Evolutionary conservation across 2,797 vertebrate species (phyloP), one percentile per base, ranked within the genome.

Genomic region (Ciconia nigra): DNA sequence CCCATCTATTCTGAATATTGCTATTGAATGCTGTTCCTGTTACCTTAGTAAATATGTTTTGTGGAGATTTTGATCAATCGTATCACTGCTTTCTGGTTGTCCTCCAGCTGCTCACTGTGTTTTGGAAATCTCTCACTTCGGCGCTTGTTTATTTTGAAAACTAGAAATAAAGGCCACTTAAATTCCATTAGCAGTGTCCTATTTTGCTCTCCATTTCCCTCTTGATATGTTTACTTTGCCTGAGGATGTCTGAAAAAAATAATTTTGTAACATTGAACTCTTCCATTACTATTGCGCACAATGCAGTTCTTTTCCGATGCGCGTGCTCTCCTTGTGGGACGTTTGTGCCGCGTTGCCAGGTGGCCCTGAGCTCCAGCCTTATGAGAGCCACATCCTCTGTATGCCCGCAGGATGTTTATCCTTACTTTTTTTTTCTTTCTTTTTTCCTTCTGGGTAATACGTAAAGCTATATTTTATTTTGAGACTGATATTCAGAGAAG

Each of bases 1-100:
- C 25, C 35, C 77, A 95, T 93, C 74, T 96, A 46, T 62, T 70
- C 89, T 82, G 73, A 94, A 57, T 59, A 55, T 71, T 92, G 29
- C 46, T 91, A 57, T 47, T 79, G 51, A 91, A 76, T 73, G 39
- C 35, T 77, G 31, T 89, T 94, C 47, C 37, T 93, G 51, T 90
- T 96, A 82, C 58, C 70, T 81, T 69, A 92, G 14, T 55, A 63
- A 89, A 61, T 91, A 49, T 14, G 10, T 84, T 94, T 89, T 84
- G 54, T 0, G 4, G 37, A 81, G 51, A 49, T 94, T 89, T 86
- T 85, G 87, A 88, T 84, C 54, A 91, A n/a, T 80, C 37, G 16
- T 31, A n/a, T 29, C 71, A 57, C 18, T 81, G 28, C 44, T 95
- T 89, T 72, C 70, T 97, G n/a, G n/a, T 95, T 74, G 79, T 84